These are phyloP conservation scores for Euproctis similis DNA, from an alignment of 2,888 invertebrate genomes.

Conservation along the genomic window DNA sequence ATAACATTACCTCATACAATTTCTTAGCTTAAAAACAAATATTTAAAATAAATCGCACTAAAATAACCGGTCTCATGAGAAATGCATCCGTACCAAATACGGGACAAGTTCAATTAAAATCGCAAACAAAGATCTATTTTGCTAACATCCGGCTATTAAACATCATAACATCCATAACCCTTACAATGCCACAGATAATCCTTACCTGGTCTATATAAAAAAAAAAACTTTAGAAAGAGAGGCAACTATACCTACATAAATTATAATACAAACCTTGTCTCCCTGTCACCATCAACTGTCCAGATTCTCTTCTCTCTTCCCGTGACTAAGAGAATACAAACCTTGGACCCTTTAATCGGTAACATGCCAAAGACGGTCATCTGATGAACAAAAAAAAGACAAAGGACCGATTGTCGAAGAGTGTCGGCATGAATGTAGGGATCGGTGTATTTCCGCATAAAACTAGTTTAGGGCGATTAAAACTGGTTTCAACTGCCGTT, in stretches of 20 bases:
- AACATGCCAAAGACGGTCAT: constrained; percentile 43
- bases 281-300: neutral
- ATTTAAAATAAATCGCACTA: no score
- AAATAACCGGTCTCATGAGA: constrained; percentile 16
- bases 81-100: no score
- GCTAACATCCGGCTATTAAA: constrained; percentile 37
- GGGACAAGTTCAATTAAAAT: constrained; percentile 17
- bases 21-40: no score
- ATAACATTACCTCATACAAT: no score
- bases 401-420: constrained; percentile 52
- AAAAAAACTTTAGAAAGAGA: neutral
- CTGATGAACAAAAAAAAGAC: constrained; percentile 50
- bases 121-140: constrained; percentile 26
- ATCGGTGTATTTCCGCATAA: constrained; percentile 56
- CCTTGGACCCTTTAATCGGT: constrained; percentile 40
- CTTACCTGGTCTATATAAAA: constrained; percentile 32
- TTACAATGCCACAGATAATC: constrained; percentile 24
- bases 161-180: constrained; percentile 32
- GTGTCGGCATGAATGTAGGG: constrained; percentile 56
- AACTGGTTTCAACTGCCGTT: constrained; percentile 54
- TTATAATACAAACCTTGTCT: neutral
- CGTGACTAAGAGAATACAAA: neutral
- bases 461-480: constrained; percentile 42
- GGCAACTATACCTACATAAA: neutral
- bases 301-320: neutral